A percentile compares a stretch with the other conserved stretches of the same genome.
Conservation (phyloP, 2,888 invertebrate species). For the Lithophane leautieri region DNA sequence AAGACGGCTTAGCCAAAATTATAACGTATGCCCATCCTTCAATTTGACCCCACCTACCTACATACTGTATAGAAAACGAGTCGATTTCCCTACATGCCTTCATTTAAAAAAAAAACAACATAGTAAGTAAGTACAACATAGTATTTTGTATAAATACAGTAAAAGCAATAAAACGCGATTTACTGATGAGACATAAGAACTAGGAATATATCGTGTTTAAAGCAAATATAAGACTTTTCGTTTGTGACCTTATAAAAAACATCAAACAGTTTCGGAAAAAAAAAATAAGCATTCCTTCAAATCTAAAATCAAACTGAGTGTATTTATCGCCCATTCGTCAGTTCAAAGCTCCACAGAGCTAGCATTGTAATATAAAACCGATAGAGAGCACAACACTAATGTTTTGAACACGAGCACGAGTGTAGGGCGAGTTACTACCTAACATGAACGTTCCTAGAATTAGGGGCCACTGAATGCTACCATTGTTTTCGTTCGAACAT, state of each 20-base stretch:
- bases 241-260: not conserved
- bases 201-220: not conserved
- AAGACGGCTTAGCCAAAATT: not conserved
- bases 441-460: slow-evolving; percentile 54
- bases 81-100: too few relatives aligned
- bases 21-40: not conserved
- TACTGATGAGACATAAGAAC: not conserved
- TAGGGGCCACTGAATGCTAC: slow-evolving; percentile 44
- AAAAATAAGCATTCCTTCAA: not conserved
- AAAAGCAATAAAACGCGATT: not conserved
- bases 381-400: slow-evolving; percentile 47
- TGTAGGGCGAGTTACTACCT: slow-evolving; percentile 28
- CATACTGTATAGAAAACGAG: too few relatives aligned
- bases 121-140: too few relatives aligned
- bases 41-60: too few relatives aligned
- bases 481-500: slow-evolving; percentile 57
- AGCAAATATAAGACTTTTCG: not conserved
- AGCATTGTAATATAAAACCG: slow-evolving; percentile 55
- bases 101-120: too few relatives aligned
- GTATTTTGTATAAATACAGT: too few relatives aligned
- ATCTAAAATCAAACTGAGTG: slow-evolving; percentile 23
- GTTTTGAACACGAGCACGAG: slow-evolving; percentile 38
- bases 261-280: not conserved
- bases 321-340: slow-evolving; percentile 32
- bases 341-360: slow-evolving; percentile 49